Conservation (phyloP, 2,113 vertebrate species). For the Agapornis roseicollis region DNA sequence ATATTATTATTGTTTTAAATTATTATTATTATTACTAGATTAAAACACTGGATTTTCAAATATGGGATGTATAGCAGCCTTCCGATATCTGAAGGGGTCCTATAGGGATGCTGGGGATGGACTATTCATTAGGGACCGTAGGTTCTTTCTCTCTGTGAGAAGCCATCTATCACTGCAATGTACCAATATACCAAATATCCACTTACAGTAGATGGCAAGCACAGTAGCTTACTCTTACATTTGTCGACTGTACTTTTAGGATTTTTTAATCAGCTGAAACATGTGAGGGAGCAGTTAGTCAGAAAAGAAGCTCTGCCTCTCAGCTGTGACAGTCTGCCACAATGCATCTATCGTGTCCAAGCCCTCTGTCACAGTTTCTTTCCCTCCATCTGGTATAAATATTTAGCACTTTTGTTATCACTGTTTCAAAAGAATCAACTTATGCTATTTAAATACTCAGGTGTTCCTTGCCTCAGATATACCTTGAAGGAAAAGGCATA, state of each 20-base stretch:
- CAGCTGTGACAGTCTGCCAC: constrained; percentile 3
- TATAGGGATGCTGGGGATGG: too few species aligned
- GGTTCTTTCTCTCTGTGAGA: neutral
- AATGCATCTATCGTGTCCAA: neutral
- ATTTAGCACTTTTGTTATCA: neutral
- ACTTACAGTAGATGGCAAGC: neutral
- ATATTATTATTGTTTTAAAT: neutral
- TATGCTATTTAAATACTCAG: neutral
- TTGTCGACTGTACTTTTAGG: neutral
- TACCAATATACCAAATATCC: neutral
- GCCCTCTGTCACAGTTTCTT: neutral
- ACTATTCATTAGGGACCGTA: too few species aligned
- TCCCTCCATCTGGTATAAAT: constrained; percentile 3
- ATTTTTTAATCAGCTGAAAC: constrained; percentile 24
- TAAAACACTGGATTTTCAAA: neutral
- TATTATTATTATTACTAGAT: neutral
- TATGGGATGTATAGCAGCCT: too few species aligned
- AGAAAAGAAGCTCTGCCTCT: neutral
- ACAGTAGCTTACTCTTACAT: neutral
- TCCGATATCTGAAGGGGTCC: too few species aligned
- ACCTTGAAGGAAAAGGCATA: neutral
- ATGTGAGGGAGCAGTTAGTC: neutral
- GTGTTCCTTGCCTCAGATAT: neutral
- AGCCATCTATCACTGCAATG: neutral
- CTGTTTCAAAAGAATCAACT: neutral